Evolutionary conservation across 1,140 invertebrate species (phyloP), one percentile per base, ranked within the genome.

Genomic region (Bursaphelenchus mucronatus): DNA sequence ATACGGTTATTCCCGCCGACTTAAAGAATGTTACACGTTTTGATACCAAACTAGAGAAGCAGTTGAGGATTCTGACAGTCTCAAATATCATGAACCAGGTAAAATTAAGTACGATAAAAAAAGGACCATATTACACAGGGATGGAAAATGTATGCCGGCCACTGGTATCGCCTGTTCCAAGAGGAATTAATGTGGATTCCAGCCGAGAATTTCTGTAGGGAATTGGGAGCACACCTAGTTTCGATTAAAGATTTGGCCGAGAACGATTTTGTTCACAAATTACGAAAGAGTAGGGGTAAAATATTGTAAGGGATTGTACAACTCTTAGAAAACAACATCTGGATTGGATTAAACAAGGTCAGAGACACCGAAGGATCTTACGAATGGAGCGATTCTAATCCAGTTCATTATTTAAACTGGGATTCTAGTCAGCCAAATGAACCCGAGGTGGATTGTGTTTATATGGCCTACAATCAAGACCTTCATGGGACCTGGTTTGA

Each of bases 381-480:
- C 59, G 63, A 61, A 51, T 77, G 75, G 75, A 77, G 74, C 57
- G 75, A 77, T 45, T 66, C 62, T 13, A 63, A 40, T 3, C 49
- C 54, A 39, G 63, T 65, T 7, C 63, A 70, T 8, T 79, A 73
- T 56, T 63, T 79, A 8, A 77, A 77, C 61, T 77, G 76, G 75
- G 76, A 77, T 40, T 71, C 68, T 17, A 79, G 70, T 9, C 75
- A 77, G 43, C 75, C 75, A 9, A 77, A 77, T 49, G 76, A 77
- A 58, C 75, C 75, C 40, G 62, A 77, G 40, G 76, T 69, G 40
- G 47, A 77, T 56, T 77, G 75, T 63, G 76, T 68, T 19, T 79
- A 79, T 53, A 77, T 77, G 75, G 71, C 74, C 6, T 77, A 74
- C 61, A 77, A 76, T 56, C 76, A 77, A 47, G 75, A 79, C 21